Percentiles rank a stretch among this genome's conserved stretches.
Conservation (phyloP, 2,888 invertebrate species). For the Idaea biselata region DNA sequence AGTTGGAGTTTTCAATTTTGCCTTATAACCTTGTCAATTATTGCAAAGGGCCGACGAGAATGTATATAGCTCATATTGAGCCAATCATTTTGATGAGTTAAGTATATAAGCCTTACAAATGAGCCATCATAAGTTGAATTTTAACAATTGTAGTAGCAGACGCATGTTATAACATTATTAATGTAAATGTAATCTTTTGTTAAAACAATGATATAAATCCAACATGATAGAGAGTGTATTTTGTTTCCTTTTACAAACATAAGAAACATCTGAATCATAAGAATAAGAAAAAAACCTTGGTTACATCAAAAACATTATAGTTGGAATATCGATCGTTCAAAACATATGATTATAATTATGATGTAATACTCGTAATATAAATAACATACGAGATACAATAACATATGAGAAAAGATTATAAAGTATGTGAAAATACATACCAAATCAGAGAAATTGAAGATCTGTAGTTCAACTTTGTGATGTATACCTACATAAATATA, state of each 20-base stretch:
- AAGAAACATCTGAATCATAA: too few species aligned
- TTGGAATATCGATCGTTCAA: not conserved
- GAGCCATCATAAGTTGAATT: conserved; percentile 67
- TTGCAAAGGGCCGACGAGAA: conserved; percentile 69
- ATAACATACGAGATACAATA: too few species aligned
- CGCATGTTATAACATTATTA: conserved; percentile 59
- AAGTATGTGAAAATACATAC: too few species aligned
- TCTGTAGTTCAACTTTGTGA: too few species aligned
- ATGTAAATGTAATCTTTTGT: conserved; percentile 68
- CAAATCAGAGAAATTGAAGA: too few species aligned
- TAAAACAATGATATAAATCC: conserved; percentile 73
- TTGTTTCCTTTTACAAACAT: conserved; percentile 46
- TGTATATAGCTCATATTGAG: conserved; percentile 78
- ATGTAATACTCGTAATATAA: too few species aligned
- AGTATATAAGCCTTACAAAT: conserved; percentile 67
- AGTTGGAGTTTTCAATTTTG: conserved; percentile 54
- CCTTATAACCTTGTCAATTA: conserved; percentile 64
- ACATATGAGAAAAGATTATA: too few species aligned
- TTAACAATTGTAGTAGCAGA: conserved; percentile 55
- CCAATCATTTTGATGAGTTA: conserved; percentile 70
- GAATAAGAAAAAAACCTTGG: conserved; percentile 6
- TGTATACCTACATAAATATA: too few species aligned
- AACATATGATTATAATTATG: too few species aligned
- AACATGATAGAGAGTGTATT: conserved; percentile 53
- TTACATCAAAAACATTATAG: not conserved